Evolutionary conservation across 2,797 vertebrate species (phyloP).

Genomic region (Aldrovandia affinis): DNA sequence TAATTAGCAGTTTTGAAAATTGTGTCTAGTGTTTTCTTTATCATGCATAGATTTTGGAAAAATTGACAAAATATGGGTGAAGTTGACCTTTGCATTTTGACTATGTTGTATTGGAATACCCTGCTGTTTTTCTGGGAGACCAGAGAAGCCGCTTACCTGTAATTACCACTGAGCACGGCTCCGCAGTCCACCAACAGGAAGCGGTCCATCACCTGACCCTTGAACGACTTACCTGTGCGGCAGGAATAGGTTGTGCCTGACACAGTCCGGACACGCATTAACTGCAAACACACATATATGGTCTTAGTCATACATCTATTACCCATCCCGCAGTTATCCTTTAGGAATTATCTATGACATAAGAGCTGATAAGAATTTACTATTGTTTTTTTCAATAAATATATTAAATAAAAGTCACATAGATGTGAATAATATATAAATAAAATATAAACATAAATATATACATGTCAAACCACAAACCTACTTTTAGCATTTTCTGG

Average conservation of each 20-base stretch:
- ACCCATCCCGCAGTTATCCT: background rate
- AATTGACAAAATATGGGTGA: background rate
- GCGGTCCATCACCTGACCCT: constrained; percentile 94
- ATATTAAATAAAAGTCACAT: background rate
- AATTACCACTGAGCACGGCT: constrained; percentile 94
- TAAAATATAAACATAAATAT: too few species aligned
- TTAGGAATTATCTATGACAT: background rate
- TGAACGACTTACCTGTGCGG: constrained; percentile 91
- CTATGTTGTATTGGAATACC: background rate
- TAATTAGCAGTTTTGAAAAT: too few species aligned
- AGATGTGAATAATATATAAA: constrained; percentile 7
- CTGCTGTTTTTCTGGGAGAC: background rate
- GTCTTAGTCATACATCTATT: background rate
- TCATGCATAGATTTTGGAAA: background rate
- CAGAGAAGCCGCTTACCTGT: constrained; percentile 79
- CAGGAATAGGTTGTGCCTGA: constrained; percentile 91
- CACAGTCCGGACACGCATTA: constrained; percentile 92
- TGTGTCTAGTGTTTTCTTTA: background rate
- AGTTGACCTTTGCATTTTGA: background rate
- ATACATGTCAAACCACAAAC: too few species aligned
- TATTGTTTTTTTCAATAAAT: background rate
- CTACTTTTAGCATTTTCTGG: background rate
- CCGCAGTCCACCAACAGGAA: constrained; percentile 92
- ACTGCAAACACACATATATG: constrained; percentile 70
- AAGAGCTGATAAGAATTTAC: background rate